Conservation (phyloP, 2,113 vertebrate species). For the Mustela nigripes region DNA sequence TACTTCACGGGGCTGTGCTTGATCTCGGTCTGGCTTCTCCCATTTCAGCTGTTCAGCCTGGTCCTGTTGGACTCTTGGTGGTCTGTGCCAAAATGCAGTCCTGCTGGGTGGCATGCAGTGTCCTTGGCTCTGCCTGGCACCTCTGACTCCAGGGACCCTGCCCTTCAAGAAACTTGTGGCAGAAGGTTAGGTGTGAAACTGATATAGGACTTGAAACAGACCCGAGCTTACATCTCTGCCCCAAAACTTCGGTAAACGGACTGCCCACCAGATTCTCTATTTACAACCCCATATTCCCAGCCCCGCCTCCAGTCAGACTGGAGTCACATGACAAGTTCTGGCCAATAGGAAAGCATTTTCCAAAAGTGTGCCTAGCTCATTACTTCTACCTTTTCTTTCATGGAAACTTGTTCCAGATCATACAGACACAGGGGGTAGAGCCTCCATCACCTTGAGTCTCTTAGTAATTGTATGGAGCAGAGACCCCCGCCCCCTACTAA, state of each 20-base stretch:
- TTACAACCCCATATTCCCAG: not conserved
- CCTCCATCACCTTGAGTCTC: not conserved
- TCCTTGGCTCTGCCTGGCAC: not conserved
- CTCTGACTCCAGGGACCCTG: slow-evolving; percentile 33
- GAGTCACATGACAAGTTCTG: slow-evolving; percentile 15
- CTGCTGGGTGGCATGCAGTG: not conserved
- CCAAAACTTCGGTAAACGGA: not conserved
- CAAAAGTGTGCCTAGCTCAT: not conserved
- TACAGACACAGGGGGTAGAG: not conserved
- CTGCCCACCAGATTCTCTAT: not conserved
- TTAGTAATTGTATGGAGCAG: not conserved
- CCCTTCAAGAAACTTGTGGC: not conserved
- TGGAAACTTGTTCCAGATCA: not conserved
- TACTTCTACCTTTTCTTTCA: slow-evolving; percentile 38
- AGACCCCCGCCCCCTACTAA: not conserved
- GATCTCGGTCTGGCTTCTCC: slow-evolving; percentile 24
- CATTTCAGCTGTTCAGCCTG: not conserved
- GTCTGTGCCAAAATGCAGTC: not conserved
- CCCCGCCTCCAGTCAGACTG: not conserved
- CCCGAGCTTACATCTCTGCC: not conserved
- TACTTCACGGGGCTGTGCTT: slow-evolving; percentile 3
- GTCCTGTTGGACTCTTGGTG: not conserved
- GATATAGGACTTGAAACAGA: not conserved
- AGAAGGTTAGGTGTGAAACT: slow-evolving; percentile 1
- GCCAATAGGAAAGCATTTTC: not conserved